phyloP scores from a whole-genome alignment of 2,797 vertebrate genomes.

The Rhinichthys osculus region DNA sequence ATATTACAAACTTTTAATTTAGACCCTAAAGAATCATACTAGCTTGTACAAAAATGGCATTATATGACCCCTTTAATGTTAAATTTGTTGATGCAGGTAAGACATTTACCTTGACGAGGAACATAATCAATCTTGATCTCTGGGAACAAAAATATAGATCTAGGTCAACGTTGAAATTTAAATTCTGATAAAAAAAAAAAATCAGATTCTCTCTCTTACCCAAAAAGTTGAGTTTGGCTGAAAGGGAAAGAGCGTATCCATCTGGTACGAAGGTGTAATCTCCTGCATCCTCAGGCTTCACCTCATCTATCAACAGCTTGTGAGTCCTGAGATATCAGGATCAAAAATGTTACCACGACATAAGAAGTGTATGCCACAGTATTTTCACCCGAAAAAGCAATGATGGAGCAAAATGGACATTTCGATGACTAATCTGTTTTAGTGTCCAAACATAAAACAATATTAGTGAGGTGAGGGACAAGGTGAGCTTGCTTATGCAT shows the following conservation, averaged over 20 bases:
- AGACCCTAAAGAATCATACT: too few species aligned
- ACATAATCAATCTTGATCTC: constrained; percentile 92
- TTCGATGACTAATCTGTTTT: neutral
- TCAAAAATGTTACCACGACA: constrained; percentile 55
- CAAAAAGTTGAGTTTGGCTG: constrained; percentile 92
- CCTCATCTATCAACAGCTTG: constrained; percentile 87
- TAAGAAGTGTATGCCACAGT: constrained; percentile 62
- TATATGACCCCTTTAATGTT: too few species aligned
- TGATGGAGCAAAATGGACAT: neutral
- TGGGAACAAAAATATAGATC: constrained; percentile 60
- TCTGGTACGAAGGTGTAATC: constrained; percentile 91
- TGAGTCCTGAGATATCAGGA: constrained; percentile 78
- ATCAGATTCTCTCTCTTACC: constrained; percentile 71
- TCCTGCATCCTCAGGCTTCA: constrained; percentile 85
- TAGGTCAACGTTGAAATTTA: constrained; percentile 4
- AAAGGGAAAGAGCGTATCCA: constrained; percentile 86
- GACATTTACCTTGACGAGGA: constrained; percentile 78
- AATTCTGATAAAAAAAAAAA: neutral
- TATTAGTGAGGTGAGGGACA: neutral
- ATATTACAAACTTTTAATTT: too few species aligned
- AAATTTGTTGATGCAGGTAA: neutral
- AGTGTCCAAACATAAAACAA: neutral
- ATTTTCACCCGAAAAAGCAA: constrained; percentile 61
- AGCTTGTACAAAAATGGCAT: too few species aligned
- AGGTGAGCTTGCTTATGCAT: constrained; percentile 24